phyloP scores from a whole-genome alignment of 2,888 invertebrate species.

The Hermodice carunculata region DNA sequence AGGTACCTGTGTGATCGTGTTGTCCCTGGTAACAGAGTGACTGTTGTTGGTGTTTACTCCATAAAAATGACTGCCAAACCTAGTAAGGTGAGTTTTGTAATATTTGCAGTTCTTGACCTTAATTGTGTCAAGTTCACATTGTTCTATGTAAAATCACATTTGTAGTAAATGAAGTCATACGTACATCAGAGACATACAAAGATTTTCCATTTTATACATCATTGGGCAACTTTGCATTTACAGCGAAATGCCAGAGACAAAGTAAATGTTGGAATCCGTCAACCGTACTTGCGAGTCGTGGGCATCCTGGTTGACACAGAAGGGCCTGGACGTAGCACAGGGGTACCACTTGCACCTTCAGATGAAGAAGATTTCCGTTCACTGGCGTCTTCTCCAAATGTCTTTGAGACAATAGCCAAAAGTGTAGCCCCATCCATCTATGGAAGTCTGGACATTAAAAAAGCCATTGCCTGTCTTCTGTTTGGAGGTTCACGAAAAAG shows the following conservation, averaged over 20 bases:
- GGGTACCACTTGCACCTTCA: constrained; percentile 70
- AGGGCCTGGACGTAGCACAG: constrained; percentile 64
- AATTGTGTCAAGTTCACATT: neutral
- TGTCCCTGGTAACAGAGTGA: constrained; percentile 95
- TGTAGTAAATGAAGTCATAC: neutral
- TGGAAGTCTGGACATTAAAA: constrained; percentile 94
- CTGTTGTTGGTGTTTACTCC: constrained; percentile 94
- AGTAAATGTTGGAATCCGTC: constrained; percentile 85
- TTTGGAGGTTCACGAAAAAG: constrained; percentile 85
- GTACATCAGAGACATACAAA: too few species aligned
- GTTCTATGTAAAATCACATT: neutral
- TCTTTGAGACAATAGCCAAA: constrained; percentile 88
- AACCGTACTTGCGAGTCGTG: constrained; percentile 94
- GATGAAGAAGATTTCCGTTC: constrained; percentile 88
- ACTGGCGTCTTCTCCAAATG: constrained; percentile 86
- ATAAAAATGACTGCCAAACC: constrained; percentile 82
- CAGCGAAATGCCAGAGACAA: constrained; percentile 77
- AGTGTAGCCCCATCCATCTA: constrained; percentile 98
- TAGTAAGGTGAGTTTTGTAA: constrained; percentile 6
- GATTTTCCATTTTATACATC: too few species aligned
- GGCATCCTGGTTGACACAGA: constrained; percentile 88
- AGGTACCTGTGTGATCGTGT: constrained; percentile 90
- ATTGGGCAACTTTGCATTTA: too few species aligned
- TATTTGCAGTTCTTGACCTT: neutral
- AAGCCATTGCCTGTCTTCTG: constrained; percentile 93